Evolutionary conservation across 2,113 vertebrate genomes (phyloP), one percentile per base, ranked within the genome.

Genomic region (Ceuthmochares aereus): DNA sequence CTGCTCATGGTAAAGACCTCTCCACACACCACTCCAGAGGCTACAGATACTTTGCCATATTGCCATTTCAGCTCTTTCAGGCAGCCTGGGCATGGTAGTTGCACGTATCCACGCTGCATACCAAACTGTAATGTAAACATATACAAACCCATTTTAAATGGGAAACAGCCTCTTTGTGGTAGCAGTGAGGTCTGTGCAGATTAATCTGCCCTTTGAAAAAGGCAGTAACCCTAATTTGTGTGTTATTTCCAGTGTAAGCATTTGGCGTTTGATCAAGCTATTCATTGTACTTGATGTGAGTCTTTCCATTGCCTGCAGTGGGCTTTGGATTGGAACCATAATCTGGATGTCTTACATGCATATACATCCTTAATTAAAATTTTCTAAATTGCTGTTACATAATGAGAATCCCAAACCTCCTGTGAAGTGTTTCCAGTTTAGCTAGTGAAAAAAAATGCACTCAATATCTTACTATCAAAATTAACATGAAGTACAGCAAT

Each of bases 351-450:
- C 72, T 94, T 49, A 49, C 88, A 84, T 89, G 76, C 90, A 68
- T 90, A 78, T 78, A 81, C 5, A 20, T 88, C 80, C 83, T 66
- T 94, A 89, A 93, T 97, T 88, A 93, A 96, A 89, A 87, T 49
- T 75, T 93, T 89, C 49, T 84, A 93, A 94, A 93, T 89, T 95
- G 64, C 64, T 93, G 64, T 92, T 92, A 90, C 56, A 81, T 97
- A 95, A 94, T 60, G 80, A 96, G 83, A 79, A 97, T 94, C 27
- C 52, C 73, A 94, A 93, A 84, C 52, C 47, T 93, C 64, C 64
- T 7, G 12, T 93, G 73, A 96, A 94, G 83, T 68, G 60, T 92
- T 94, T 88, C 76, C 74, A 81, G 76, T 87, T 93, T 95, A 90
- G 75, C 73, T 52, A 84, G 70, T 84, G 58, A 68, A 95, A 94